Base-by-base conservation (phyloP, 1,140 invertebrate genomes). In the Nymphalis io region DNA sequence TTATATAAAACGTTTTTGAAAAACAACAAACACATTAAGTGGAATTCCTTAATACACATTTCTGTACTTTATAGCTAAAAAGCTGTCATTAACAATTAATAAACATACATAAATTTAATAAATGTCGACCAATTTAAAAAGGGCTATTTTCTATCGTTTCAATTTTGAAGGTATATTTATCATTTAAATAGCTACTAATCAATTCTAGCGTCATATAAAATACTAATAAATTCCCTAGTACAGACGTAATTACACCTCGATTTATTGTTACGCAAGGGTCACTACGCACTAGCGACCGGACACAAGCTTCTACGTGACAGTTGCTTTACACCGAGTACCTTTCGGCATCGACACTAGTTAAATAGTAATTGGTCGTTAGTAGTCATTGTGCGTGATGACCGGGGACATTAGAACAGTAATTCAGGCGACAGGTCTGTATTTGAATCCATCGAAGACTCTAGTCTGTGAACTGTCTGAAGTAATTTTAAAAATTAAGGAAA, bases 141-240 rank as follows among this genome's bases (percentile, higher is more conserved):
- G 27, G 16, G 42, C 40, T 63, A 63, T 63, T 27, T 27, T 33
- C 23, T 63, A 53, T 39, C 51, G 42, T 38, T 63, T 63, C 20
- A 53, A 21, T 53, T 63, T 53, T 46, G 44, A 63, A 55, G 23
- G 23, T 55, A 55, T n/a, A 12, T 16, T 48, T 62, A 62, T 42
- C 44, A 23, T 51, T 51, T 62, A 33, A 63, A 38, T 62, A 48
- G 23, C 33, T 63, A 51, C 18, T 48, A 51, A 63, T 51, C 27
- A 51, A 63, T 51, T 63, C 60, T 63, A 63, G 60, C 60, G 18
- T 63, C 60, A 63, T 63, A 63, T 63, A 63, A 63, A 63, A 63
- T 63, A 63, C 60, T 63, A 63, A 38, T 38, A 63, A 51, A 51
- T 27, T 63, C 27, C 23, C 51, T 33, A 63, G 44, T 63, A 63